phyloP scores from a whole-genome alignment of 2,797 vertebrate species.

The Xiphophorus birchmanni region DNA sequence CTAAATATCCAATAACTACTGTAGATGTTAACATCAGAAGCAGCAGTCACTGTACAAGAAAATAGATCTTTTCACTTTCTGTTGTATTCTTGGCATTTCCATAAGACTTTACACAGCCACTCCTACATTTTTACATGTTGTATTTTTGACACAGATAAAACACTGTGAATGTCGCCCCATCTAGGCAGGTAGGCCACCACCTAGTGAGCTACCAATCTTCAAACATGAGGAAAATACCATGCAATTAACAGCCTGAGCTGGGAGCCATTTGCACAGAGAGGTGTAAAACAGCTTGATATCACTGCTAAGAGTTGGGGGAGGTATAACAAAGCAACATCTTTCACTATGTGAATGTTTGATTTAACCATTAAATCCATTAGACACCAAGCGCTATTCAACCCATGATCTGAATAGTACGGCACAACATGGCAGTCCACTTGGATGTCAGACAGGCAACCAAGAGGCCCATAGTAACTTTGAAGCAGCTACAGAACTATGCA shows the following conservation, averaged over 20 bases:
- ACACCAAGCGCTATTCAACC: background rate
- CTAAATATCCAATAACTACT: background rate
- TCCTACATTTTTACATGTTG: background rate
- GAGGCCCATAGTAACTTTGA: background rate
- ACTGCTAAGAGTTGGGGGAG: background rate
- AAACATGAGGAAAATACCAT: conserved; percentile 28
- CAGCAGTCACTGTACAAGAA: conserved; percentile 13
- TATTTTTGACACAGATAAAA: conserved; percentile 22
- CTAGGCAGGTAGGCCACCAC: conserved; percentile 8
- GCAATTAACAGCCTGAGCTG: conserved; percentile 29
- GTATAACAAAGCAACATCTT: background rate
- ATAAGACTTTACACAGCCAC: conserved; percentile 2
- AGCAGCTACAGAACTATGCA: background rate
- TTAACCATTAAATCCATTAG: background rate
- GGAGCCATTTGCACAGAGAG: conserved; percentile 15
- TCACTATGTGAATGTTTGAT: conserved; percentile 3
- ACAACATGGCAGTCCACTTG: background rate
- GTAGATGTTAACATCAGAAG: conserved; percentile 8
- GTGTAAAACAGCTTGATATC: background rate
- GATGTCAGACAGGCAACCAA: background rate
- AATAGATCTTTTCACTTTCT: conserved; percentile 6
- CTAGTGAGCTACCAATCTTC: background rate
- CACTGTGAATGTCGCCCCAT: conserved; percentile 9
- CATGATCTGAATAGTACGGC: background rate
- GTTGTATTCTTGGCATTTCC: background rate